Percentiles rank a stretch among this genome's conserved stretches.
Conservation (phyloP, 2,888 invertebrate genomes). For the Tuta absoluta region DNA sequence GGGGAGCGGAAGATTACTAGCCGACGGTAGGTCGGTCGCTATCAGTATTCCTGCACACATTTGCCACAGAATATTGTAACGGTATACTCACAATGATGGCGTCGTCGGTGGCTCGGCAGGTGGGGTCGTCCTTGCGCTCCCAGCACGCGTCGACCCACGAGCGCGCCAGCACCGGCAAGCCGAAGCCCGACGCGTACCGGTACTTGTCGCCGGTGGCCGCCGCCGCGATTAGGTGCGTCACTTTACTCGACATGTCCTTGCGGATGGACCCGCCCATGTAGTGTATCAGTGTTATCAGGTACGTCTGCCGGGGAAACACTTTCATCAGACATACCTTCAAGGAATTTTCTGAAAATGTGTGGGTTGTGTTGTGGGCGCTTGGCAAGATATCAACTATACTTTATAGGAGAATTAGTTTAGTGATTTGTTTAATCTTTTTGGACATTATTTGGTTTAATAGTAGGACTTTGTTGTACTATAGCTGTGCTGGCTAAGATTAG, state of each 20-base stretch:
- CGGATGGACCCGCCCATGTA: constrained; percentile 98
- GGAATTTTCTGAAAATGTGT: neutral
- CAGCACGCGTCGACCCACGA: constrained; percentile 95
- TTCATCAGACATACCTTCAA: neutral
- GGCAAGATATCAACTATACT: constrained; percentile 3
- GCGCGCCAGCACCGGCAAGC: constrained; percentile 92
- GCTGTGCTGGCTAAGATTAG: too few relatives aligned
- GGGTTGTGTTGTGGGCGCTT: constrained; percentile 1
- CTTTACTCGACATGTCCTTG: constrained; percentile 92
- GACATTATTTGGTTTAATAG: constrained; percentile 1
- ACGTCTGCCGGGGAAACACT: constrained; percentile 81
- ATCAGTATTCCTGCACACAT: neutral
- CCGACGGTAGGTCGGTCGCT: too few relatives aligned
- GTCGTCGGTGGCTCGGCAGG: constrained; percentile 86
- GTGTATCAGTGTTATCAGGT: constrained; percentile 93
- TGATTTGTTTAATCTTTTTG: neutral
- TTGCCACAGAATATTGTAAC: neutral
- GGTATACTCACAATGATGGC: constrained; percentile 82
- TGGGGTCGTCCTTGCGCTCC: constrained; percentile 87
- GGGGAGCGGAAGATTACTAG: too few relatives aligned
- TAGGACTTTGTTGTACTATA: neutral
- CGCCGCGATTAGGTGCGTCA: constrained; percentile 96
- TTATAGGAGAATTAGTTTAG: constrained; percentile 1
- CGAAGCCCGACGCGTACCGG: constrained; percentile 94
- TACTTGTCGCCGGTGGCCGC: constrained; percentile 95